Percentiles rank a stretch among this genome's conserved stretches.
Conservation (phyloP, 2,888 invertebrate species). For the Axea sp. region DNA sequence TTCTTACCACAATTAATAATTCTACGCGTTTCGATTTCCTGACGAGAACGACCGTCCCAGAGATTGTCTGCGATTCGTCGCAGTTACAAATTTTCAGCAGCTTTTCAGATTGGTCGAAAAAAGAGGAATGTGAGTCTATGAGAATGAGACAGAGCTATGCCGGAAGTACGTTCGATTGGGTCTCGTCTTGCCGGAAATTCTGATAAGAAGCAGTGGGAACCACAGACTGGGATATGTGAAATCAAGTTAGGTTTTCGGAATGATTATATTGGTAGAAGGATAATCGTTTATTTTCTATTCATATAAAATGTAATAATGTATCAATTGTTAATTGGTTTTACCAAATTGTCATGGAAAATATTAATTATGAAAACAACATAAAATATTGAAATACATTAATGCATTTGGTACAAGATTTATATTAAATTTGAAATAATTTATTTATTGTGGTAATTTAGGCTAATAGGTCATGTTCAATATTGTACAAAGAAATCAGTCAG, state of each 20-base stretch:
- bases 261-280: no score
- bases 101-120: constrained; percentile 34
- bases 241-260: constrained; percentile 10
- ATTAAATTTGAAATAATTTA: no score
- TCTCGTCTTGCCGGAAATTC: constrained; percentile 40
- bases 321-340: no score
- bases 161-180: constrained; percentile 51
- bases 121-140: background rate
- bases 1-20: constrained; percentile 62
- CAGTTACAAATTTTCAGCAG: constrained; percentile 47
- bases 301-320: no score
- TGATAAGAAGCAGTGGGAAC: constrained; percentile 28
- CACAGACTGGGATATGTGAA: background rate
- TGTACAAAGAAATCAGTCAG: no score
- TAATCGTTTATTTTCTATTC: no score
- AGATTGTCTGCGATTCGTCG: constrained; percentile 50
- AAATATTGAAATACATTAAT: no score
- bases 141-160: constrained; percentile 5
- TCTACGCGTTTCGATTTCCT: constrained; percentile 59
- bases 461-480: no score
- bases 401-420: no score
- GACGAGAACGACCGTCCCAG: constrained; percentile 41
- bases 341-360: no score
- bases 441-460: no score
- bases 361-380: no score